These are phyloP conservation scores for Urocyon cinereoargenteus DNA, from an alignment of 2,797 vertebrate species.

Conservation along the genomic window DNA sequence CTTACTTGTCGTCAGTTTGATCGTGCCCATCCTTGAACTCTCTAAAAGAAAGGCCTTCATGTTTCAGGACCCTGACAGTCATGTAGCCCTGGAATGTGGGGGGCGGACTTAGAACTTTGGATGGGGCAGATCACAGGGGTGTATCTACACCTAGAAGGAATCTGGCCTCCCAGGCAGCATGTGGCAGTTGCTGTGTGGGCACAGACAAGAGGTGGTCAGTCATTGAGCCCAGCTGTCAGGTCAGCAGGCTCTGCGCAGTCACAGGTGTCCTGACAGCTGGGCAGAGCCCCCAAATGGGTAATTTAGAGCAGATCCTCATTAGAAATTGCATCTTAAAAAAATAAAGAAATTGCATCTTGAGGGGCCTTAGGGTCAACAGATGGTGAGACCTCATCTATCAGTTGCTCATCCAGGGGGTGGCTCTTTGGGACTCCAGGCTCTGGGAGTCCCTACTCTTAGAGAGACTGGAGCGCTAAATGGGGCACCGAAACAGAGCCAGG, in stretches of 20 bases:
- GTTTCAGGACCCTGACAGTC: not conserved
- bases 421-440: not conserved
- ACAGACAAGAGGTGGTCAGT: not conserved
- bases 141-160: not conserved
- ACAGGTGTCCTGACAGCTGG: not conserved
- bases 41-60: not conserved
- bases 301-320: not conserved
- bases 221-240: not conserved
- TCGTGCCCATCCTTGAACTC: not conserved
- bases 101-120: not conserved
- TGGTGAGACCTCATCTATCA: not conserved
- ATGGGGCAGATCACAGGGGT: not conserved
- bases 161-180: not conserved
- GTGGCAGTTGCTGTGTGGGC: no score
- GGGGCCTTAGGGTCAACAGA: not conserved
- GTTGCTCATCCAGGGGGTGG: not conserved
- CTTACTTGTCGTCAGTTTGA: not conserved
- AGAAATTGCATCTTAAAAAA: not conserved
- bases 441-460: not conserved
- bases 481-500: not conserved
- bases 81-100: accelerated
- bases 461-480: not conserved
- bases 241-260: not conserved
- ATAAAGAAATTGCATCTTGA: not conserved
- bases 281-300: not conserved